Conservation (phyloP, 92 coral and sea anemone species). For the Phymanthus crucifer region DNA sequence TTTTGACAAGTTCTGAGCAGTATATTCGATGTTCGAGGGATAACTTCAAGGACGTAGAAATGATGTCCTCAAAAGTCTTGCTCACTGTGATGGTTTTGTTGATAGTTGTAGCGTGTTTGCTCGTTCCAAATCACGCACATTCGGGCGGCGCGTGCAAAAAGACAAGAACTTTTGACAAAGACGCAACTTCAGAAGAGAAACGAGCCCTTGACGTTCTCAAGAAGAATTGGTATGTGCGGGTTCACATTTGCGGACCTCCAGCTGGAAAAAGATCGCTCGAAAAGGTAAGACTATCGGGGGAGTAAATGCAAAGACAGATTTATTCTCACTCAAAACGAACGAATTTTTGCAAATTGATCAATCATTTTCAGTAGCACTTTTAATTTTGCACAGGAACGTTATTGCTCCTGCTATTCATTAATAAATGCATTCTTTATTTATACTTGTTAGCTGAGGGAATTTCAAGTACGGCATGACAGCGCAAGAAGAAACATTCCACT, state of each 20-base stretch:
- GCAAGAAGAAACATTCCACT: too few relatives aligned
- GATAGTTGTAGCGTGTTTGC: neutral
- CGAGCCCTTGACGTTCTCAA: neutral
- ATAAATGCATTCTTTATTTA: too few relatives aligned
- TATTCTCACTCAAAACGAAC: too few relatives aligned
- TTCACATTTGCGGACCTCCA: neutral
- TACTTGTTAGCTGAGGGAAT: too few relatives aligned
- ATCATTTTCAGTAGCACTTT: too few relatives aligned
- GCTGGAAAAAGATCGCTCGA: conserved; percentile 9
- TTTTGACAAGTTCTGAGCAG: neutral
- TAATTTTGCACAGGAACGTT: too few relatives aligned
- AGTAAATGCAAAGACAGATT: too few relatives aligned
- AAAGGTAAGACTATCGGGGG: neutral
- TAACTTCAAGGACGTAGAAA: neutral
- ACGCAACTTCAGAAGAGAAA: neutral
- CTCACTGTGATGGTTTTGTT: neutral
- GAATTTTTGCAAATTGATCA: too few relatives aligned
- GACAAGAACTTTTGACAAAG: neutral
- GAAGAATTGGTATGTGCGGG: neutral
- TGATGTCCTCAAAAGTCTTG: neutral
- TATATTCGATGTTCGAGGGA: too few relatives aligned
- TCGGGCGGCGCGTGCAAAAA: neutral
- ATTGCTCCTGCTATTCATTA: neutral
- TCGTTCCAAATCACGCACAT: neutral
- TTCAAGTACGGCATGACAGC: too few relatives aligned